Conservation (phyloP, 23 tunicate species). For the Trididemnum nubilum region DNA sequence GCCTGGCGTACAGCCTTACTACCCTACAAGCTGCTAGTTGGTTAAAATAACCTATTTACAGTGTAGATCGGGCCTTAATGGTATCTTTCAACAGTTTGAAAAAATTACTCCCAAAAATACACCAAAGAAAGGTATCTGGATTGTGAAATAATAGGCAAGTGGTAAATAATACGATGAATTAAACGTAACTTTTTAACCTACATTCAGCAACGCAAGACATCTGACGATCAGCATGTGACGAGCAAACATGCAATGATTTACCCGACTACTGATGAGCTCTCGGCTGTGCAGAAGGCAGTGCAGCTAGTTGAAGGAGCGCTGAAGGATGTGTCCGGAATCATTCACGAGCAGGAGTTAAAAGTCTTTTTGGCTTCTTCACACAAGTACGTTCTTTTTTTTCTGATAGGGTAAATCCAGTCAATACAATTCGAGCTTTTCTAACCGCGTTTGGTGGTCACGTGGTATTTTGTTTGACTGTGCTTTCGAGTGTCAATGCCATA, state of each 20-base stretch:
- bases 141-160: no score
- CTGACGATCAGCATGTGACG: slow-evolving; percentile 58
- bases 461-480: not conserved
- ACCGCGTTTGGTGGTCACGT: not conserved
- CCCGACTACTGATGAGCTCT: slow-evolving; percentile 66
- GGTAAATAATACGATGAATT: no score
- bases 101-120: no score
- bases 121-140: no score
- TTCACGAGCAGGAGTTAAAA: slow-evolving; percentile 74
- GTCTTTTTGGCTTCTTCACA: slow-evolving; percentile 36
- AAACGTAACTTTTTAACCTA: no score
- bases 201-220: slow-evolving; percentile 58
- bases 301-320: slow-evolving; percentile 64
- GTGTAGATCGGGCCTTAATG: no score
- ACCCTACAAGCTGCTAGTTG: no score
- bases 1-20: no score
- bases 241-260: slow-evolving; percentile 64
- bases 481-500: no score
- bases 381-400: not conserved
- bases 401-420: no score
- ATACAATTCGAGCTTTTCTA: not conserved
- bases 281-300: slow-evolving; percentile 60
- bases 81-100: no score
- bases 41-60: no score
- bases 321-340: slow-evolving; percentile 57